A percentile compares a stretch with the other conserved stretches of the same genome.
Conservation (phyloP, 2,888 invertebrate genomes). For the Ectemnius cavifrons region DNA sequence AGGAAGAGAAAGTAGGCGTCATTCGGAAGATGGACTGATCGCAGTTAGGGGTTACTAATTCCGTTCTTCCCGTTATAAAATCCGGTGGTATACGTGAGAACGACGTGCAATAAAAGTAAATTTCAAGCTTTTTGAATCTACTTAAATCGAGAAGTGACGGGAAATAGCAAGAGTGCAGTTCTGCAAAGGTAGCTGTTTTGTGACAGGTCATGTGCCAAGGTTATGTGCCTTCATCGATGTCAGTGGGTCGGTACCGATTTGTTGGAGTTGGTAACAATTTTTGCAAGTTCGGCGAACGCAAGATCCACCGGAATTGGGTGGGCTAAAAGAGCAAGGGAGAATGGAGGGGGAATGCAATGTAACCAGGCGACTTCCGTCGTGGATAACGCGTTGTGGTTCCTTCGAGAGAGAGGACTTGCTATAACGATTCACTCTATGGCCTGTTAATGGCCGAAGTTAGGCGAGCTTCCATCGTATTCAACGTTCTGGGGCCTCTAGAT, state of each 20-base stretch:
- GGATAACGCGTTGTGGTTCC: constrained; percentile 52
- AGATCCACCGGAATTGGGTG: not conserved
- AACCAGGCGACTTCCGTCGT: constrained; percentile 44
- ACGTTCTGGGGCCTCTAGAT: constrained; percentile 47
- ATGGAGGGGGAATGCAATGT: constrained; percentile 2
- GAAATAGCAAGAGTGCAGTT: too few relatives aligned
- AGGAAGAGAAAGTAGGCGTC: too few relatives aligned
- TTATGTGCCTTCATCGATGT: constrained; percentile 42
- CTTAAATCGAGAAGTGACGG: too few relatives aligned
- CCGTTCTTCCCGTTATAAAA: too few relatives aligned
- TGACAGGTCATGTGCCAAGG: constrained; percentile 42
- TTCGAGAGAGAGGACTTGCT: constrained; percentile 47
- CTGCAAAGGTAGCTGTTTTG: too few relatives aligned
- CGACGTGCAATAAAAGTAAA: too few relatives aligned
- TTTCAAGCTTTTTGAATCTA: too few relatives aligned
- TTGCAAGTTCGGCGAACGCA: not conserved
- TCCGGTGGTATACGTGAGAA: too few relatives aligned
- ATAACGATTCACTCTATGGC: constrained; percentile 60
- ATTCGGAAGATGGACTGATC: too few relatives aligned
- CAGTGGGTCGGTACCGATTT: constrained; percentile 46
- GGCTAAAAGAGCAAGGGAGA: constrained; percentile 4
- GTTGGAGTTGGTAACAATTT: constrained; percentile 27
- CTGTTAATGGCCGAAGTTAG: constrained; percentile 63
- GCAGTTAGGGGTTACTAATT: too few relatives aligned
- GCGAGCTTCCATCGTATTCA: constrained; percentile 48